phyloP scores from a whole-genome alignment of 1,140 invertebrate genomes.

The Bradysia coprophila region DNA sequence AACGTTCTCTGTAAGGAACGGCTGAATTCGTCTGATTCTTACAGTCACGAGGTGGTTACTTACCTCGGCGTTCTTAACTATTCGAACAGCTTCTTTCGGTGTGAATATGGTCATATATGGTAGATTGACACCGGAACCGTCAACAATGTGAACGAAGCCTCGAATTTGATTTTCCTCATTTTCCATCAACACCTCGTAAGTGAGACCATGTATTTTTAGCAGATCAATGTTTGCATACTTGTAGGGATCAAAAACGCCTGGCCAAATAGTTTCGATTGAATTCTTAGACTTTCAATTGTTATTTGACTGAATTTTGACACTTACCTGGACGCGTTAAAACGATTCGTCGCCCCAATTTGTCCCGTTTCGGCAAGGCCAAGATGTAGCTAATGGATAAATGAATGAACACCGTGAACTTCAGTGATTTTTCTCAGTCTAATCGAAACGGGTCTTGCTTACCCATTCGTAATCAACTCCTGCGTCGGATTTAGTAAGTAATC shows the following conservation, averaged over 20 bases:
- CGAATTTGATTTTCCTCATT: constrained; percentile 61
- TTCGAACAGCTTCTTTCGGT: constrained; percentile 52
- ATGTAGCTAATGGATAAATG: constrained; percentile 31
- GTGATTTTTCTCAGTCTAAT: neutral
- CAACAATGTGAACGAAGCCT: constrained; percentile 52
- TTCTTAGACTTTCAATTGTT: too few relatives aligned
- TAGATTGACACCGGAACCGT: constrained; percentile 51
- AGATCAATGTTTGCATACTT: constrained; percentile 60
- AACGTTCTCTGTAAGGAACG: constrained; percentile 48
- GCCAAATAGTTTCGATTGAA: too few relatives aligned
- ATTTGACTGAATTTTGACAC: too few relatives aligned
- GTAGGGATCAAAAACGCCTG: constrained; percentile 63
- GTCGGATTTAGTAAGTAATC: neutral
- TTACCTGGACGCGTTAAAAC: constrained; percentile 56
- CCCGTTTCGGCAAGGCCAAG: constrained; percentile 60
- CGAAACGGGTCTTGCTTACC: neutral
- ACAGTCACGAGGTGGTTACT: too few relatives aligned
- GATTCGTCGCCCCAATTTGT: constrained; percentile 51
- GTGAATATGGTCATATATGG: constrained; percentile 57
- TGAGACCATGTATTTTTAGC: constrained; percentile 55
- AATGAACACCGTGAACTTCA: neutral
- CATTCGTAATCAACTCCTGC: neutral
- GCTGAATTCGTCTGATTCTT: too few relatives aligned
- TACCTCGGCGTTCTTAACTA: constrained; percentile 64
- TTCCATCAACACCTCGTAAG: constrained; percentile 63